phyloP scores from a whole-genome alignment of 2,113 vertebrate species.

The Gambusia affinis region DNA sequence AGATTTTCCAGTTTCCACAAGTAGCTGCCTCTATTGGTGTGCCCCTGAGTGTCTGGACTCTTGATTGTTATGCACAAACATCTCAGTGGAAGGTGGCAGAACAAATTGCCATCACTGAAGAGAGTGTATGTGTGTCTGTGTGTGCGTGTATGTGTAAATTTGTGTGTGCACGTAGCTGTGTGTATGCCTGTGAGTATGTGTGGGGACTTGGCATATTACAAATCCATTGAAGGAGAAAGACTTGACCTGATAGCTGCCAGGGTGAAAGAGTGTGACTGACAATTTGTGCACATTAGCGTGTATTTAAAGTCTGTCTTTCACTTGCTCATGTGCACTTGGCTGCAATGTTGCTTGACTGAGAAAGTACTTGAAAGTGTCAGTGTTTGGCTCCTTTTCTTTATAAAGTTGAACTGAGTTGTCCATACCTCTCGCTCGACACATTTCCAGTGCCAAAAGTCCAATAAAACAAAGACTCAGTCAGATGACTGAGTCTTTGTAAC shows the following conservation, averaged over 20 bases:
- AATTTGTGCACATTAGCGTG: conserved; percentile 43
- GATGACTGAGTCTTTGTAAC: conserved; percentile 20
- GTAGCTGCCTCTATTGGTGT: conserved; percentile 39
- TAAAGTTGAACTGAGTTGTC: conserved; percentile 34
- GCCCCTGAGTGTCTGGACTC: conserved; percentile 51
- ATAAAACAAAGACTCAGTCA: conserved; percentile 8
- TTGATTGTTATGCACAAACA: conserved; percentile 68
- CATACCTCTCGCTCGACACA: conserved; percentile 24
- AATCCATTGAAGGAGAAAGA: conserved; percentile 60
- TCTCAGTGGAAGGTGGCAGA: conserved; percentile 64
- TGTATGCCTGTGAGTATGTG: conserved; percentile 21
- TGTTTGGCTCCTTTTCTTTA: conserved; percentile 31
- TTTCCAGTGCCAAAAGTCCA: conserved; percentile 21
- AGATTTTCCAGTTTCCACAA: conserved; percentile 60
- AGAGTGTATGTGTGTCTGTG: conserved; percentile 18
- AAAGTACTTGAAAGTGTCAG: conserved; percentile 15
- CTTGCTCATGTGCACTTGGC: conserved; percentile 12
- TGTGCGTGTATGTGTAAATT: background rate
- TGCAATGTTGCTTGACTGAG: conserved; percentile 21
- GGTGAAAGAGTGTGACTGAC: conserved; percentile 53
- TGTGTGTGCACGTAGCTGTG: conserved; percentile 2
- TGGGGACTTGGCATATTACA: conserved; percentile 55
- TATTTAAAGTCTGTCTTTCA: conserved; percentile 12
- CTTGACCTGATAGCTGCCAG: conserved; percentile 54
- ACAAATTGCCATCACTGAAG: conserved; percentile 69